A percentile compares a stretch with the other conserved stretches of the same genome.
phyloP scores from a whole-genome alignment of 2,113 vertebrate species.

The Cyprinodon brontotheroides region DNA sequence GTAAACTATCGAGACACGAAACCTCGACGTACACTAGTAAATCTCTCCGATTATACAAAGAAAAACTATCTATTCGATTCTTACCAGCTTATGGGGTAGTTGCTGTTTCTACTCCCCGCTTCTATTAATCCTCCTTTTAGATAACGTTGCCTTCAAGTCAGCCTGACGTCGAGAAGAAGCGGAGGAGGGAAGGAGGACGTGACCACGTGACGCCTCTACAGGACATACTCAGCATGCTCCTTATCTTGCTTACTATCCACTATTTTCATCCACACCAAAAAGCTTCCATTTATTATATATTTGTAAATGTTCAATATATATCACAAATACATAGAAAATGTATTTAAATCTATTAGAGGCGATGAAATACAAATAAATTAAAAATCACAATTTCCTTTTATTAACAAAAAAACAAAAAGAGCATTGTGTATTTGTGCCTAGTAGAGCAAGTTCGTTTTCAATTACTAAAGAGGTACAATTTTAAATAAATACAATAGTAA shows the following conservation, averaged over 20 bases:
- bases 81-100: neutral
- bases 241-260: neutral
- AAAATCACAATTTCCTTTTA: neutral
- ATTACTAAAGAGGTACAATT: neutral
- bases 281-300: neutral
- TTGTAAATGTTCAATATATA: neutral
- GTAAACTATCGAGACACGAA: neutral
- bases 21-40: rapidly evolving
- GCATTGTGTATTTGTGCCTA: no score
- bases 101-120: slow-evolving; percentile 26
- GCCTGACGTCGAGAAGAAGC: slow-evolving; percentile 46
- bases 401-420: neutral
- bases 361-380: neutral
- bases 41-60: rapidly evolving
- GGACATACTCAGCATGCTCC: neutral
- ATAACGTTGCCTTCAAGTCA: slow-evolving; percentile 41
- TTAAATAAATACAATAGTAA: neutral
- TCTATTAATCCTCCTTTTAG: slow-evolving; percentile 12
- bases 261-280: neutral
- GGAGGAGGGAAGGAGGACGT: slow-evolving; percentile 15
- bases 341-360: neutral
- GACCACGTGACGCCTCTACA: slow-evolving; percentile 43
- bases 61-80: neutral
- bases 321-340: neutral
- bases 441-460: neutral